Percentiles rank a stretch among this genome's conserved stretches.
These are phyloP conservation scores for Netelia virgata DNA, from an alignment of 2,888 invertebrate genomes.

Conservation along the genomic window DNA sequence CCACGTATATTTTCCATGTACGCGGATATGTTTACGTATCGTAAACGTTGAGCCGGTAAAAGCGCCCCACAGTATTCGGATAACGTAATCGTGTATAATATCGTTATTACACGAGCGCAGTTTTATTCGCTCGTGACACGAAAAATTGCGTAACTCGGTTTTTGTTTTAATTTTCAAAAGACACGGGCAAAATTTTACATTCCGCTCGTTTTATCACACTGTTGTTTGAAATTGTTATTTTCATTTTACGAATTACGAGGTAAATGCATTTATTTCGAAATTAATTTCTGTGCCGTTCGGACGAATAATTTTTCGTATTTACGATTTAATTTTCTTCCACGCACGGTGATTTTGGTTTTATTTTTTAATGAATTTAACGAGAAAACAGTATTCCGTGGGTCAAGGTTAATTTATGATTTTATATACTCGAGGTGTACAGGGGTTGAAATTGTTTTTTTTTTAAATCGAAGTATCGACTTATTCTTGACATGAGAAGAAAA, in stretches of 20 bases:
- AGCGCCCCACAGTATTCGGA: not conserved
- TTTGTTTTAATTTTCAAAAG: too few species aligned
- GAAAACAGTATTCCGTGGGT: too few species aligned
- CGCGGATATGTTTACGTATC: slow-evolving; percentile 9
- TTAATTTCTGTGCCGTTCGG: not conserved
- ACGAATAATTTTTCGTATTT: slow-evolving; percentile 6
- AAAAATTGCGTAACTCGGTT: not conserved
- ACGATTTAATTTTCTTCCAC: slow-evolving; percentile 68
- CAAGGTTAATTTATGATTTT: too few species aligned
- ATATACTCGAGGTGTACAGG: too few species aligned
- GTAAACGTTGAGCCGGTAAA: not conserved
- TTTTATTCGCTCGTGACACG: not conserved
- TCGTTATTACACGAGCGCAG: not conserved
- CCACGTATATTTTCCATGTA: not conserved
- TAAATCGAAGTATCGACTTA: too few species aligned
- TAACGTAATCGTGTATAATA: slow-evolving; percentile 3
- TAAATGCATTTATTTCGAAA: not conserved
- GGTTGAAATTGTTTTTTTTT: too few species aligned
- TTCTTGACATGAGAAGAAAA: too few species aligned
- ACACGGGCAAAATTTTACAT: too few species aligned
- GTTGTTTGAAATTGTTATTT: too few species aligned
- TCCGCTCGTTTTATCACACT: too few species aligned
- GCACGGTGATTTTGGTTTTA: too few species aligned
- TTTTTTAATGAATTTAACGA: too few species aligned
- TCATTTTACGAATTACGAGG: slow-evolving; percentile 1